Evolutionary conservation across 2,113 vertebrate species (phyloP), one percentile per base, ranked within the genome.

Genomic region (Aphelocoma coerulescens): DNA sequence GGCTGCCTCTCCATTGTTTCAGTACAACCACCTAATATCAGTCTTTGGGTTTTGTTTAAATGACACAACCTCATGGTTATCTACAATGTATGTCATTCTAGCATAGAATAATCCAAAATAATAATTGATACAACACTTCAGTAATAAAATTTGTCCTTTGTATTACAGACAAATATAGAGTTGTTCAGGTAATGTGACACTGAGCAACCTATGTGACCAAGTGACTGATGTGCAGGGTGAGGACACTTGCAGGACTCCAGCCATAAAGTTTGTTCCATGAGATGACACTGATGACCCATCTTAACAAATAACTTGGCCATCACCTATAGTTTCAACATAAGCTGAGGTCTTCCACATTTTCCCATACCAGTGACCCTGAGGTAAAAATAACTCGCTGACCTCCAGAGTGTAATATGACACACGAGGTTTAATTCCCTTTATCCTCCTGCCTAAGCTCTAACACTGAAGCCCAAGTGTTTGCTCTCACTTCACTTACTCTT

Each of bases 381-480:
- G 35, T 93, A 96, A 95, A 97, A 96, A 90, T 91, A 94, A 43
- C 90, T 90, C 71, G 17, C 30, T 94, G 93, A 68, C 20, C 74
- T 85, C 71, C 41, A 27, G 20, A 39, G 67, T 55, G 90, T 80
- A 93, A 93, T 6, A 8, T 39, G 63, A 96, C 55, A 88, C 89
- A 19, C 0, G 14, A 85, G 66, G 30, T 80, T 93, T 32, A 49
- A 67, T 76, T 82, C 88, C 62, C 59, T 82, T 81, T 81, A 78
- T 72, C 44, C 30, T 27, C 28, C 66, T 68, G 69, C 66, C n/a
- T 8, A 37, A 79, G 78, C 54, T 62, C 74, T 62, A 44, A 28
- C 55, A 80, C 0, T 67, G 39, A 85, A 61, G 58, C 11, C 17
- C 58, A 65, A 85, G 37, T 10, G 7, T 23, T 82, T 63, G 46